A percentile compares a stretch with the other conserved stretches of the same genome.
Evolutionary conservation across 2,888 invertebrate species (phyloP).

Genomic region (Amiota communis): DNA sequence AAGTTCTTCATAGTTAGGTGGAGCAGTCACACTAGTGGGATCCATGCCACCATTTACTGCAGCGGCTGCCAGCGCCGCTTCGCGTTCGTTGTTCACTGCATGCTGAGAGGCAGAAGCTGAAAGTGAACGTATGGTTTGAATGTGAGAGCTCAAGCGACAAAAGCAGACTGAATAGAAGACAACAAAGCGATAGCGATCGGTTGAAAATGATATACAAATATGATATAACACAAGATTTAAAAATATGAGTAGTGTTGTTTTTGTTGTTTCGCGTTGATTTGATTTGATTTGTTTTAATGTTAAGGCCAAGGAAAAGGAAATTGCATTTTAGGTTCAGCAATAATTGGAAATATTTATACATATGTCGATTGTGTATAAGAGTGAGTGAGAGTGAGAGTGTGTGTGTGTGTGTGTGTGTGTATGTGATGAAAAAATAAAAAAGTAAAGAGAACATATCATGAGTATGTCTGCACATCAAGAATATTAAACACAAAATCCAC

Average conservation of each 20-base stretch:
- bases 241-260: conserved; percentile 12
- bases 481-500: conserved; percentile 16
- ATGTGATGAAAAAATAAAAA: conserved; percentile 34
- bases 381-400: not conserved
- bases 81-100: conserved; percentile 70
- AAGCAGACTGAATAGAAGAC: conserved; percentile 55
- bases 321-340: no score
- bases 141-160: conserved; percentile 68
- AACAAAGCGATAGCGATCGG: conserved; percentile 35
- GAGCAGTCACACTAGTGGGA: conserved; percentile 60
- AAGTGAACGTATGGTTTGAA: conserved; percentile 68
- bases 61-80: conserved; percentile 66
- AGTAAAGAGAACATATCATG: conserved; percentile 29
- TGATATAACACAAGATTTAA: conserved; percentile 51
- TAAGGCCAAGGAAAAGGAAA: no score
- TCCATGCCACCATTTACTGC: conserved; percentile 54
- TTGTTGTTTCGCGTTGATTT: not conserved
- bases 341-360: no score
- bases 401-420: conserved; percentile 20
- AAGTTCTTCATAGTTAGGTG: conserved; percentile 79
- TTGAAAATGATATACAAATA: conserved; percentile 65
- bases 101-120: conserved; percentile 72
- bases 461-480: conserved; percentile 38
- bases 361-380: no score
- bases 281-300: not conserved